Evolutionary conservation across 2,113 vertebrate species (phyloP).

Genomic region (Clarias macrocephalus): DNA sequence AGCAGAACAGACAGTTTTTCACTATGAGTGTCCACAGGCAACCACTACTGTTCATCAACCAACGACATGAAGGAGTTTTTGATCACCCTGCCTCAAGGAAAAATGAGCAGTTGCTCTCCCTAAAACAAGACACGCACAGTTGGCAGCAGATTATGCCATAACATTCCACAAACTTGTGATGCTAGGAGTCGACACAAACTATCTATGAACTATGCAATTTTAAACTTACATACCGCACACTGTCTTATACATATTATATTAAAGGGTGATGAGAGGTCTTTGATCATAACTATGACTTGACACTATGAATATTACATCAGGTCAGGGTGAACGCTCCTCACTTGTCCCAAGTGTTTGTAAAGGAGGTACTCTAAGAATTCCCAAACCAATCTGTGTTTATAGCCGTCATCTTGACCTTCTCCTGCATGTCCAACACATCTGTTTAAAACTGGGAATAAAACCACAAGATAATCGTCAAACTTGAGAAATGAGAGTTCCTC

Average conservation of each 20-base stretch:
- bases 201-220: neutral
- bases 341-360: neutral
- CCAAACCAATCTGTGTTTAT: neutral
- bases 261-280: neutral
- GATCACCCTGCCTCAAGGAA: neutral
- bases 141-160: neutral
- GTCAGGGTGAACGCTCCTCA: neutral
- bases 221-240: neutral
- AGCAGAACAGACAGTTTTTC: conserved; percentile 4
- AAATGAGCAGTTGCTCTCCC: neutral
- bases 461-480: neutral
- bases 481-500: neutral
- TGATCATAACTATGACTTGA: neutral
- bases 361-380: neutral
- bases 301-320: neutral
- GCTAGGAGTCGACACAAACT: neutral
- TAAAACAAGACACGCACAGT: neutral
- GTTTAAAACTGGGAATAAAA: neutral
- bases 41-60: neutral
- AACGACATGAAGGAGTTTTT: neutral
- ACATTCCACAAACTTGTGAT: neutral
- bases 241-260: neutral
- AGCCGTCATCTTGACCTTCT: neutral
- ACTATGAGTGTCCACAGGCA: conserved; percentile 17
- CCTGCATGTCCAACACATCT: neutral